These are phyloP conservation scores for Bufo bufo DNA, from an alignment of 2,113 vertebrate species.

Conservation along the genomic window DNA sequence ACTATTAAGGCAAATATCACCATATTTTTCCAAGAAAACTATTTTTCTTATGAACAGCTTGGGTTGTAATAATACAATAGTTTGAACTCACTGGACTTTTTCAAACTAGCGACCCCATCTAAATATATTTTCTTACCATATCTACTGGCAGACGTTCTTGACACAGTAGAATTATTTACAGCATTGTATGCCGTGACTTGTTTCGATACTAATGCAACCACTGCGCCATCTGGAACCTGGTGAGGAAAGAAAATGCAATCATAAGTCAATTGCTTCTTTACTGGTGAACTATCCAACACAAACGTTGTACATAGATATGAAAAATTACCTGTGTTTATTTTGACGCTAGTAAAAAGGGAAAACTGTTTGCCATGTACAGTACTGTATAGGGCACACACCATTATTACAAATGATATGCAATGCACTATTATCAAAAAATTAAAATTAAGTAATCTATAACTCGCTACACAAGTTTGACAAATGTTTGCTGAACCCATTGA, in stretches of 20 bases:
- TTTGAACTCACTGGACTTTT: neutral
- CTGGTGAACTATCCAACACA: neutral
- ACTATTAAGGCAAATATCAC: no score
- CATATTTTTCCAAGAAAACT: neutral
- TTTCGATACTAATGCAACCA: constrained; percentile 95
- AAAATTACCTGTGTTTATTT: no score
- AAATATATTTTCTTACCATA: constrained; percentile 78
- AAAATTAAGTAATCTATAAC: neutral
- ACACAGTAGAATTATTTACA: constrained; percentile 96
- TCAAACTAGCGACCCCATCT: neutral
- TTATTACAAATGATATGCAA: no score
- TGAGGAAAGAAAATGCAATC: constrained; percentile 37
- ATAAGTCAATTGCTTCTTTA: neutral
- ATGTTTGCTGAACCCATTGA: no score
- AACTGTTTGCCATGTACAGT: no score
- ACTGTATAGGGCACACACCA: no score
- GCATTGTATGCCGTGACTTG: constrained; percentile 97
- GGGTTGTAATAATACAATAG: neutral
- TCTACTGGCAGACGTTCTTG: constrained; percentile 95
- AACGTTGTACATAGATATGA: no score
- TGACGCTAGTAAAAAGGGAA: no score
- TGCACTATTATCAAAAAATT: neutral
- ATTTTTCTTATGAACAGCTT: neutral
- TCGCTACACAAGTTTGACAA: no score
- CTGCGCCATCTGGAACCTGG: constrained; percentile 91